phyloP scores from a whole-genome alignment of 2,888 invertebrate species.

The Tenthredo amoena region DNA sequence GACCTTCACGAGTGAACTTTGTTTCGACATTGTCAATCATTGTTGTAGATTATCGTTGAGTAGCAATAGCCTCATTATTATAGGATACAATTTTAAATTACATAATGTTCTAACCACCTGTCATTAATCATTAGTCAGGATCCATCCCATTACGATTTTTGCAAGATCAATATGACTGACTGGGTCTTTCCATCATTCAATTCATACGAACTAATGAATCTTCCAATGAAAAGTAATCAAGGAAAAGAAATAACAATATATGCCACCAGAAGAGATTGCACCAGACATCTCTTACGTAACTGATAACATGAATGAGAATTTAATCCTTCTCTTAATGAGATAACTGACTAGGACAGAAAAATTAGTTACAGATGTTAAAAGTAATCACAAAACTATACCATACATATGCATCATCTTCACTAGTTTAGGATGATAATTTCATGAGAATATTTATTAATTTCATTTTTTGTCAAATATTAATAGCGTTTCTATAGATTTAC shows the following conservation, averaged over 20 bases:
- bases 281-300: not conserved
- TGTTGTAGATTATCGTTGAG: not conserved
- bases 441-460: not conserved
- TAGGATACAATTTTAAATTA: not conserved
- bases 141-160: not conserved
- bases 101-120: not conserved
- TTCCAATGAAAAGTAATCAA: not conserved
- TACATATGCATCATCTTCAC: not conserved
- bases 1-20: conserved; percentile 40
- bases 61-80: not conserved
- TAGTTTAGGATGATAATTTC: not conserved
- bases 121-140: not conserved
- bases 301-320: not conserved
- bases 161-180: not conserved
- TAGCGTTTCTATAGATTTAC: not conserved
- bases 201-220: not conserved
- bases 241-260: not conserved
- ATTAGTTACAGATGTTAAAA: not conserved
- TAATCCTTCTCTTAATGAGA: not conserved
- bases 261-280: not conserved
- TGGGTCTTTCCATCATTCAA: not conserved
- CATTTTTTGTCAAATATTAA: not conserved
- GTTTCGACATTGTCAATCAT: conserved; percentile 34
- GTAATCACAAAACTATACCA: not conserved
- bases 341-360: not conserved